Evolutionary conservation across 1,140 invertebrate species (phyloP), one percentile per base, ranked within the genome.

Genomic region (Octopus bimaculoides): DNA sequence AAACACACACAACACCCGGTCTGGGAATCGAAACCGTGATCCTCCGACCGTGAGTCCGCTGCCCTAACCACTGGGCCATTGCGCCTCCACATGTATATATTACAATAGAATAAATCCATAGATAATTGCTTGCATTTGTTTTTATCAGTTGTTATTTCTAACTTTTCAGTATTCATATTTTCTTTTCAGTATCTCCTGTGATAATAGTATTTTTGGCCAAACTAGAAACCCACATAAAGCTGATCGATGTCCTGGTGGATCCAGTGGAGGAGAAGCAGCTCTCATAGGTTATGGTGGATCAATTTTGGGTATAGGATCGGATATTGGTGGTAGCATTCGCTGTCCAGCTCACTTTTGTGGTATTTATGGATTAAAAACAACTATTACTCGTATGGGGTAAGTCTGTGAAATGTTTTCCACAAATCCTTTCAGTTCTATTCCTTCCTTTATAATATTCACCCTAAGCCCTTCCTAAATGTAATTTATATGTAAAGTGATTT

Each of bases 201-300:
- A 85, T 52, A 92, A 92, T 83, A 91, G 91, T 7, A 88, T 92
- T 9, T 92, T 86, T 85, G 91, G 91, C 7, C 77, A 78, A 10
- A 92, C 91, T 5, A 14, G 78, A 5, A 90, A 92, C 84, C 90
- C 89, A 8, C 79, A 83, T 75, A 85, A 90, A 77, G n/a, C 75
- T 10, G 81, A 79, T 3, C 84, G 90, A 12, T 81, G 83, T 8
- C 86, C 87, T 53, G 91, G 89, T 56, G 91, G 90, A 4, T 90
- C 90, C n/a, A 88, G 87, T 8, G 85, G 87, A 54, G 88, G 86
- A 52, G 90, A 91, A 82, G 89, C 86, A 12, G 86, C 87, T 26
- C 85, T 91, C 41, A 77, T 90, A 53, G 86, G 86, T 5, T 81
- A 82, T 26, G 85, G 85, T 26, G 91, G 89, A 9, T 87, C 88